These are phyloP conservation scores for Rhadinocentrus ornatus DNA, from an alignment of 2,797 vertebrate species.

Conservation along the genomic window DNA sequence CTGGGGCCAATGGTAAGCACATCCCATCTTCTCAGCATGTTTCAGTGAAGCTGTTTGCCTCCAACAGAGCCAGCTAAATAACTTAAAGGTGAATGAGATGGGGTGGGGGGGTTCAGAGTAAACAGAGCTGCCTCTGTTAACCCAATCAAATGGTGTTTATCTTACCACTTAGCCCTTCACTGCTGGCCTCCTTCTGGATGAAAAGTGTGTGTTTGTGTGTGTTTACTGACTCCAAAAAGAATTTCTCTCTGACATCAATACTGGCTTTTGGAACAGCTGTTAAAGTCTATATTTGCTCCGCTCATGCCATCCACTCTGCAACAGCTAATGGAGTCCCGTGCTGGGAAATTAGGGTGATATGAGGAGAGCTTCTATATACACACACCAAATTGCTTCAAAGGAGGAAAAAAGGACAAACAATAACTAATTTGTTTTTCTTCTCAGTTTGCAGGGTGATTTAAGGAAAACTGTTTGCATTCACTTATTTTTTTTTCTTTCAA, in stretches of 20 bases:
- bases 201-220: conserved; percentile 24
- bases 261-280: conserved; percentile 45
- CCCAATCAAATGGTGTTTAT: conserved; percentile 76
- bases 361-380: conserved; percentile 20
- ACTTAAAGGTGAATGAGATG: conserved; percentile 57
- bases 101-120: conserved; percentile 46
- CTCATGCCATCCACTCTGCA: conserved; percentile 46
- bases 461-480: background rate
- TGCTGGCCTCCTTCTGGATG: conserved; percentile 42
- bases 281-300: conserved; percentile 60
- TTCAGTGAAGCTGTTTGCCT: conserved; percentile 47
- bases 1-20: conserved; percentile 17
- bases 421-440: background rate
- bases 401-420: background rate
- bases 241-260: conserved; percentile 72
- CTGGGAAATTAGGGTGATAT: conserved; percentile 58
- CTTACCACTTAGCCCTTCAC: conserved; percentile 64
- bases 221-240: conserved; percentile 65
- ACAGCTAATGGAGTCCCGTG: conserved; percentile 67
- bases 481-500: background rate
- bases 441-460: conserved; percentile 7
- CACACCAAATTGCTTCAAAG: conserved; percentile 3
- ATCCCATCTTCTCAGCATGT: conserved; percentile 29
- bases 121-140: conserved; percentile 73
- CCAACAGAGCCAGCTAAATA: conserved; percentile 55